Evolutionary conservation across 2,888 invertebrate species (phyloP), one percentile per base, ranked within the genome.

Genomic region (Ormyrus pomaceus): DNA sequence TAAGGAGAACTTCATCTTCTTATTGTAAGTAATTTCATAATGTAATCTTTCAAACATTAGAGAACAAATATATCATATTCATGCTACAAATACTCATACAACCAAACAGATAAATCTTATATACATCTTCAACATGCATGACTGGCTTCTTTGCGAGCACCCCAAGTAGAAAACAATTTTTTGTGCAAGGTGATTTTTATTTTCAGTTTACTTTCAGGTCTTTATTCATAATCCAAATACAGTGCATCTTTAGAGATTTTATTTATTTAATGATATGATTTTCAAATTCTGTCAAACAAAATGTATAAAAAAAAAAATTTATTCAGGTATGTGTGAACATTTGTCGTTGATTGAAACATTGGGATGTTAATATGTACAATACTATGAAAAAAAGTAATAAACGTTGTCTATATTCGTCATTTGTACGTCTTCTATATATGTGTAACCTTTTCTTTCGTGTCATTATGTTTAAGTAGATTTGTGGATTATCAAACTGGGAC

Each of bases 11-110:
- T 65, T n/a, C 77, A 64, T 62, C 77, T 82, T 75, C 45, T 75
- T 71, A 70, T 80, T 80, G 82, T 82, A 82, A 82, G 82, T 82
- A 82, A 82, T 56, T 72, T 64, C 13, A 77, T 61, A 59, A 68
- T 78, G 66, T 79, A 77, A 80, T 74, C 46, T 76, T 65, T 76
- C 53, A 72, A 68, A 45, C 61, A 72, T 77, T 81, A 78, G 74
- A 77, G 59, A 76, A 72, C 11, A 71, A 69, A 68, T 56, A 80
- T 68, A 19, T 72, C 56, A 68, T 62, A 46, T 64, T 62, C 68
- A 66, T 79, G 55, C 50, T 78, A 11, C 19, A 19, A 19, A 19
- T 19, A 19, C 19, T 19, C 19, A 19, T 19, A 19, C 19, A 19
- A 53, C 9, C 45, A 7, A 70, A 53, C 55, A 55, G n/a, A 58